Conservation (phyloP, 2,113 vertebrate genomes). For the Trichechus manatus region DNA sequence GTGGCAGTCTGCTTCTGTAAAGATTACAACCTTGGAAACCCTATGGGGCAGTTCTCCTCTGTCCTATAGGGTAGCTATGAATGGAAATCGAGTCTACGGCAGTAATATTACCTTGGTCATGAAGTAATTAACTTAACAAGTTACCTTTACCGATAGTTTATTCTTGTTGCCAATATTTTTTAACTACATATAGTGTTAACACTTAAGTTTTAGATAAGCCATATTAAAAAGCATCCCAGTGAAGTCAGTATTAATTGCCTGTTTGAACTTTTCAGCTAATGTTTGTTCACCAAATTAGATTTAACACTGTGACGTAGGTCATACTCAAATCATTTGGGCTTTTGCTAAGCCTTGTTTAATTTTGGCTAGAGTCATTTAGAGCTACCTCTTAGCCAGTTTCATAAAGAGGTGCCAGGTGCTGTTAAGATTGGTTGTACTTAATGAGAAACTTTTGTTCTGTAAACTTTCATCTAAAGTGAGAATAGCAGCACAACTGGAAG, state of each 20-base stretch:
- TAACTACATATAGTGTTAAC: background rate
- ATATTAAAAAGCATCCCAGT: conserved; percentile 2
- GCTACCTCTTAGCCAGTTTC: background rate
- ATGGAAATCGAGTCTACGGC: too few relatives aligned
- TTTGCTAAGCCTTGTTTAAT: conserved; percentile 37
- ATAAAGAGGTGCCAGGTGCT: background rate
- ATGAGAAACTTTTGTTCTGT: too few relatives aligned
- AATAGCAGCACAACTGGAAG: too few relatives aligned
- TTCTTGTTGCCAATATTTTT: conserved; percentile 17
- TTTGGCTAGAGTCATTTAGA: background rate
- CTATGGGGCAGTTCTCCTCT: background rate
- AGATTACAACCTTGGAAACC: background rate
- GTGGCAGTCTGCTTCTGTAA: background rate
- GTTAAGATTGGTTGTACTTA: background rate
- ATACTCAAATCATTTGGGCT: background rate
- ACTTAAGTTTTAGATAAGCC: conserved; percentile 21
- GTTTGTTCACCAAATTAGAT: conserved; percentile 25
- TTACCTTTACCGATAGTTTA: conserved; percentile 2
- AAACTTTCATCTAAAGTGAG: too few relatives aligned
- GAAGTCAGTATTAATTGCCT: conserved; percentile 38
- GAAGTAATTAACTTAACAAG: conserved; percentile 3
- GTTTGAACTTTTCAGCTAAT: conserved; percentile 19
- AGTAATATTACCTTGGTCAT: background rate
- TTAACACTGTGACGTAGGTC: background rate
- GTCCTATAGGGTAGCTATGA: background rate